These are phyloP conservation scores for Numenius phaeopus DNA, from an alignment of 2,797 vertebrate species.

Conservation along the genomic window DNA sequence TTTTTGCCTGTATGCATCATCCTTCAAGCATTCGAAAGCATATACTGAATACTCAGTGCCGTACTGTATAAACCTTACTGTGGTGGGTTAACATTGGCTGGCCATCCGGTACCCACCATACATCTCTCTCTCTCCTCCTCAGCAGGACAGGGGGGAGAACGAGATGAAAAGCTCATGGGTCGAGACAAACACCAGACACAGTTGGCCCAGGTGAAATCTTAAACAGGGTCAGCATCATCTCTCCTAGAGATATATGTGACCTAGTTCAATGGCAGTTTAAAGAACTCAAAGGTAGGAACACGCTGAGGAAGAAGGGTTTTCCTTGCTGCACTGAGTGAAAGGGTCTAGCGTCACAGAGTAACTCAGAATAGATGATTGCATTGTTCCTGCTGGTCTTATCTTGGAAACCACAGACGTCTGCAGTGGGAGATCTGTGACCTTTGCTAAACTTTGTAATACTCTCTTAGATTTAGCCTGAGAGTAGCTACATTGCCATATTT, in stretches of 20 bases:
- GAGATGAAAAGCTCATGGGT: not conserved
- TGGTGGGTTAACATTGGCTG: not conserved
- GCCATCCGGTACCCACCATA: not conserved
- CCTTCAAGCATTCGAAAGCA: not conserved
- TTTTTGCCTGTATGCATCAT: not conserved
- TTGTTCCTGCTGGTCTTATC: not conserved
- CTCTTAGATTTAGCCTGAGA: not conserved
- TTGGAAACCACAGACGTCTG: not conserved
- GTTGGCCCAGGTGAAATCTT: not conserved
- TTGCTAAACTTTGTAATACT: not conserved
- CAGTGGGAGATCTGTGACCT: constrained; percentile 2
- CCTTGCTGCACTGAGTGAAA: not conserved
- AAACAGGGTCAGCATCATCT: not conserved
- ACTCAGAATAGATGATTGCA: not conserved
- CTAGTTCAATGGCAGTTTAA: not conserved
- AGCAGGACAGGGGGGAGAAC: not conserved
- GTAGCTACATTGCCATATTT: not conserved
- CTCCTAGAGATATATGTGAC: not conserved
- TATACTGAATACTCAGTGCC: not conserved
- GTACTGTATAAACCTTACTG: not conserved
- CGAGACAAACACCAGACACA: not conserved
- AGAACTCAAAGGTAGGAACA: not conserved
- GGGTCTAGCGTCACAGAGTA: not conserved
- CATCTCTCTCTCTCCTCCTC: not conserved
- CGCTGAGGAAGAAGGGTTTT: constrained; percentile 9